phyloP scores from a whole-genome alignment of 2,888 invertebrate species.

The Poecilobothrus nobilitatus region DNA sequence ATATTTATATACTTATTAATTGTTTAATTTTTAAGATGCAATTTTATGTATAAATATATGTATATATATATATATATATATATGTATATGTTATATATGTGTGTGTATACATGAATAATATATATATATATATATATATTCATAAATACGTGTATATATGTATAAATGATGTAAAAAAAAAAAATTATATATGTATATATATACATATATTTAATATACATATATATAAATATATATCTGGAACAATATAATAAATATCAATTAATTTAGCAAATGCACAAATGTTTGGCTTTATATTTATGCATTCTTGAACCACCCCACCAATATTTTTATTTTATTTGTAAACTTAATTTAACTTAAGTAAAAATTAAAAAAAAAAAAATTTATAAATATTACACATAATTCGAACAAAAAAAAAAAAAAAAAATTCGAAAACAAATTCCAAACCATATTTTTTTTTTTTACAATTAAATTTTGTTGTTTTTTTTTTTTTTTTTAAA shows the following conservation, averaged over 20 bases:
- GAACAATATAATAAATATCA: not conserved
- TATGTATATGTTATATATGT: not conserved
- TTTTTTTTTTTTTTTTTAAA: too few relatives aligned
- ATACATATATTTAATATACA: not conserved
- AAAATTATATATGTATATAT: not conserved
- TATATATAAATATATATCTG: not conserved
- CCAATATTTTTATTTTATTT: not conserved
- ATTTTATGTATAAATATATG: not conserved
- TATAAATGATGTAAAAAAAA: not conserved
- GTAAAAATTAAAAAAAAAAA: not conserved
- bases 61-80: not conserved
- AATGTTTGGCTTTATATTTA: conserved; percentile 1
- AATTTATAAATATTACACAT: not conserved
- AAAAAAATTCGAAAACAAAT: not conserved
- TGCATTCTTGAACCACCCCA: not conserved
- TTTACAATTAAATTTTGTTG: too few relatives aligned
- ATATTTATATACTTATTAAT: not conserved
- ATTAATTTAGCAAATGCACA: not conserved
- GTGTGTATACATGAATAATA: not conserved
- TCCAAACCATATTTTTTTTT: too few relatives aligned
- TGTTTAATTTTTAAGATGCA: conserved; percentile 1
- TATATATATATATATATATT: not conserved
- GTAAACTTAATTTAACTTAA: too few relatives aligned
- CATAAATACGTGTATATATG: not conserved
- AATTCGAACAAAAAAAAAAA: too few relatives aligned